phyloP scores from a whole-genome alignment of 1,140 invertebrate genomes.

The Hycleus cichorii region DNA sequence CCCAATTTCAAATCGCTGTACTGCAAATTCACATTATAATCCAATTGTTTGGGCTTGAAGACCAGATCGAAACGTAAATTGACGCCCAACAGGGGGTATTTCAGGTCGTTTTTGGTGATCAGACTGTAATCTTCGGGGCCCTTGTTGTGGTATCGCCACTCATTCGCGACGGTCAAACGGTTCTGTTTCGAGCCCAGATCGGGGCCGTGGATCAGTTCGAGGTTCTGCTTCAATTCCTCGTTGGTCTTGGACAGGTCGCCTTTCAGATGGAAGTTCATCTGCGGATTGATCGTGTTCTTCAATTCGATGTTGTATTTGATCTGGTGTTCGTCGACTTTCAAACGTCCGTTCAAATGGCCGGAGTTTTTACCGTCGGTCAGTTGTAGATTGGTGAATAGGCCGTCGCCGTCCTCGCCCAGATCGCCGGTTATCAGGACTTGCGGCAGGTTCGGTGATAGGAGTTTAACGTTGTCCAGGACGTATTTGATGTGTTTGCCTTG shows the following conservation, averaged over 20 bases:
- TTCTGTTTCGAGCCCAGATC: constrained; percentile 51
- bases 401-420: constrained; percentile 39
- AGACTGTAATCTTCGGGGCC: constrained; percentile 23
- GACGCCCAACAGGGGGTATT: constrained; percentile 47
- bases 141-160: constrained; percentile 19
- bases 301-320: constrained; percentile 44
- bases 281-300: constrained; percentile 48
- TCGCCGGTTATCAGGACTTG: constrained; percentile 46
- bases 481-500: constrained; percentile 46
- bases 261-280: constrained; percentile 51
- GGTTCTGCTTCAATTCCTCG: constrained; percentile 40
- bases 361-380: constrained; percentile 47
- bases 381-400: constrained; percentile 44
- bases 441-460: constrained; percentile 33
- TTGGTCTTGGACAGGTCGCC: constrained; percentile 40
- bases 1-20: constrained; percentile 50
- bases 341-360: constrained; percentile 41
- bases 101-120: constrained; percentile 41
- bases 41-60: constrained; percentile 46
- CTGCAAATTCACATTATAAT: constrained; percentile 44
- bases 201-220: constrained; percentile 53
- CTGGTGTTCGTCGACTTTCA: constrained; percentile 28
- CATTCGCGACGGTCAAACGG: constrained; percentile 40
- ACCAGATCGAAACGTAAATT: constrained; percentile 43
- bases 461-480: constrained; percentile 50